Percentiles rank a stretch among this genome's conserved stretches.
Conservation (phyloP, 2,797 vertebrate species). For the Melanotaenia parkinsoni region DNA sequence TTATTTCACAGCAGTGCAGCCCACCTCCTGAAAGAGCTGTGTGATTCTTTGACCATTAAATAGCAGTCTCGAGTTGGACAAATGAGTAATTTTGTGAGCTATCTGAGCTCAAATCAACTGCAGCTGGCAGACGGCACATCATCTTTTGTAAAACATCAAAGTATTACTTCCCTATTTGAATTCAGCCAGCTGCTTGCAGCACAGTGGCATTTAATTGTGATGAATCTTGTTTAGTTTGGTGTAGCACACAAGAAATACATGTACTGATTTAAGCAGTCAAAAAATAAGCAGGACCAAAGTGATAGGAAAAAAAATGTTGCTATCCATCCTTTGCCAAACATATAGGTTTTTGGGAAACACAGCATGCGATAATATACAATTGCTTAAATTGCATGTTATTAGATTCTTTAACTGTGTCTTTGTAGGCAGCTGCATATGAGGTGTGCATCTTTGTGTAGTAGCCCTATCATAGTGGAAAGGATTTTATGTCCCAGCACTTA, state of each 20-base stretch:
- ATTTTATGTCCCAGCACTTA: conserved; percentile 26
- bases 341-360: conserved; percentile 48
- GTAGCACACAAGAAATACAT: conserved; percentile 50
- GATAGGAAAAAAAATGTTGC: conserved; percentile 39
- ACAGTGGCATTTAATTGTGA: conserved; percentile 24
- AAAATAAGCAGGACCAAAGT: conserved; percentile 47
- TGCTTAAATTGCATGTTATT: conserved; percentile 51
- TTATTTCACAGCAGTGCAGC: conserved; percentile 13
- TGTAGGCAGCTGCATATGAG: conserved; percentile 26
- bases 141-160: conserved; percentile 57
- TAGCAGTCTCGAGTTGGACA: conserved; percentile 40
- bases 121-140: conserved; percentile 56
- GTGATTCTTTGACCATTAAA: conserved; percentile 47
- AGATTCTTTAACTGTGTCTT: conserved; percentile 30
- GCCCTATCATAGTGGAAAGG: conserved; percentile 15
- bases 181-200: conserved; percentile 17
- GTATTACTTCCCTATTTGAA: conserved; percentile 20
- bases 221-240: conserved; percentile 24
- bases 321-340: conserved; percentile 51
- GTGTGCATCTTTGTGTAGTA: conserved; percentile 17
- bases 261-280: conserved; percentile 59
- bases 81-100: conserved; percentile 70
- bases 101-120: conserved; percentile 55
- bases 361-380: conserved; percentile 32
- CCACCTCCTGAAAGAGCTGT: conserved; percentile 57